Conservation (phyloP, 2,888 invertebrate genomes). For the Noctua pronuba region DNA sequence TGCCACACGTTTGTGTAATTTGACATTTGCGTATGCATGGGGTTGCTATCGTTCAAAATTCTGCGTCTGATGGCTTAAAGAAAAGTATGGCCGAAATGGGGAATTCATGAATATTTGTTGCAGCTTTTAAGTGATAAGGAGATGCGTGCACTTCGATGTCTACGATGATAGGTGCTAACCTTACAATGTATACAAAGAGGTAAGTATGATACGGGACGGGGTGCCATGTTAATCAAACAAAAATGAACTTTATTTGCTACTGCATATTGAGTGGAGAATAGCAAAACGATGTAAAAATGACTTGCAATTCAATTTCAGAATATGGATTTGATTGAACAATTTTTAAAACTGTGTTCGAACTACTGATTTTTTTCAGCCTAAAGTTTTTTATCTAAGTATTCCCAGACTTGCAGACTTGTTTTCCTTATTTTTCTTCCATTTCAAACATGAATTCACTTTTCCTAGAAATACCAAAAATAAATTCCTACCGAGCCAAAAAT, state of each 20-base stretch:
- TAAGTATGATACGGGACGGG: conserved; percentile 78
- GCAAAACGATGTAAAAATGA: neutral
- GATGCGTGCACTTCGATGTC: conserved; percentile 81
- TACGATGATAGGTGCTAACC: conserved; percentile 81
- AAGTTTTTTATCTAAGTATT: neutral
- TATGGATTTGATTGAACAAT: conserved; percentile 5
- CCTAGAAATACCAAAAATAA: neutral
- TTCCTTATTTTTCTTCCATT: neutral
- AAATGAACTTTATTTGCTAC: conserved; percentile 40
- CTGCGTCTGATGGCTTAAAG: conserved; percentile 72
- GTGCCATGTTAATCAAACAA: conserved; percentile 57
- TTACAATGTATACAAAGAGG: conserved; percentile 78
- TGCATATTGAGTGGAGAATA: conserved; percentile 29
- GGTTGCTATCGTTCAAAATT: conserved; percentile 19
- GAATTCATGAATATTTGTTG: conserved; percentile 90
- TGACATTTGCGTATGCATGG: conserved; percentile 26
- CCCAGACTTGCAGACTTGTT: neutral
- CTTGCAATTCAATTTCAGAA: conserved; percentile 28
- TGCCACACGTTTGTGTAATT: conserved; percentile 16
- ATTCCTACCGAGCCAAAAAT: conserved; percentile 15
- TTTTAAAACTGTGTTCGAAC: conserved; percentile 9
- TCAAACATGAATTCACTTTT: conserved; percentile 7
- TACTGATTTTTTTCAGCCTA: neutral
- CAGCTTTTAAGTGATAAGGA: conserved; percentile 88
- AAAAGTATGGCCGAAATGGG: conserved; percentile 84